phyloP scores from a whole-genome alignment of 2,113 vertebrate species.

The Chaetodon trifascialis region DNA sequence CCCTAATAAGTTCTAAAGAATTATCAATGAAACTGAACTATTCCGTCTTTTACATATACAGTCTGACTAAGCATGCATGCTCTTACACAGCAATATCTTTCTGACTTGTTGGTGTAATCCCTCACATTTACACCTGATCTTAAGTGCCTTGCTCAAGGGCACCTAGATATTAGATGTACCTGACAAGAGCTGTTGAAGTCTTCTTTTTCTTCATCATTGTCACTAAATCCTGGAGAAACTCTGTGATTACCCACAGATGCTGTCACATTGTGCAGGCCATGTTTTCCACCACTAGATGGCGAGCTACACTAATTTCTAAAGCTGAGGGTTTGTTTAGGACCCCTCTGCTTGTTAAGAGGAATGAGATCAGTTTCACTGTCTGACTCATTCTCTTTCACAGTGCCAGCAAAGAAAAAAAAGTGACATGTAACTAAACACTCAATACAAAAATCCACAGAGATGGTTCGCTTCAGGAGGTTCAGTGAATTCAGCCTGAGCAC shows the following conservation, averaged over 20 bases:
- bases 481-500: neutral
- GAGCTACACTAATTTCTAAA: constrained; percentile 21
- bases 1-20: neutral
- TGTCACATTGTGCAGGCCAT: neutral
- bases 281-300: constrained; percentile 66
- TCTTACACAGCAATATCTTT: neutral
- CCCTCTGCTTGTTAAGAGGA: neutral
- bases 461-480: neutral
- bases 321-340: neutral
- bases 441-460: neutral
- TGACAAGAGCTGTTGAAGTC: neutral
- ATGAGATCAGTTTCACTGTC: constrained; percentile 19
- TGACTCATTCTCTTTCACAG: constrained; percentile 32
- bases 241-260: neutral
- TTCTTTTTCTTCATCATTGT: neutral
- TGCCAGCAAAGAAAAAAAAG: constrained; percentile 2
- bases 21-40: neutral
- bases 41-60: neutral
- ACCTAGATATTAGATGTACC: neutral
- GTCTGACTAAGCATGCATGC: neutral
- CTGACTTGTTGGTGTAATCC: neutral
- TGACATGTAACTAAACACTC: constrained; percentile 26
- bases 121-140: neutral
- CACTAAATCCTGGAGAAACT: neutral
- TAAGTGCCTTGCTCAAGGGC: too few relatives aligned